These are phyloP conservation scores for Subanguina moxae DNA, from an alignment of 1,140 invertebrate genomes.

Conservation along the genomic window DNA sequence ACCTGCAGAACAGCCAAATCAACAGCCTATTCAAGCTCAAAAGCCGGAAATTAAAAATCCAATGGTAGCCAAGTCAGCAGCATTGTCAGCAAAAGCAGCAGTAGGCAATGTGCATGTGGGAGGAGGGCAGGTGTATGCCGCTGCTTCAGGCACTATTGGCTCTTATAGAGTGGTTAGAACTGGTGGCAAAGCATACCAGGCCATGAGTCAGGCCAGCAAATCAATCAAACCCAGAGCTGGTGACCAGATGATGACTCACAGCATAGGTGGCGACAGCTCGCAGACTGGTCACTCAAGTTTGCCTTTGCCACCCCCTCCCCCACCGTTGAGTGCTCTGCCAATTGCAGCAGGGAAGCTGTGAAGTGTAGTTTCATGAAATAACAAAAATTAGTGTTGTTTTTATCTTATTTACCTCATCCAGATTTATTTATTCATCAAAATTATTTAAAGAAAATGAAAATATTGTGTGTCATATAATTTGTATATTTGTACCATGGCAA, in stretches of 20 bases:
- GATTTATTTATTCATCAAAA: no score
- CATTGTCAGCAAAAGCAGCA: no score
- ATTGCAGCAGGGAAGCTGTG: no score
- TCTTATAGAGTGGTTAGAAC: no score
- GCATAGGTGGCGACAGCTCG: neutral
- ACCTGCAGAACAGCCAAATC: neutral
- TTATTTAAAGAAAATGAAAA: no score
- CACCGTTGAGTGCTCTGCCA: neutral
- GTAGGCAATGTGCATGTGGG: neutral
- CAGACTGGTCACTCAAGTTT: neutral
- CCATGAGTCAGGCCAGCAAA: neutral
- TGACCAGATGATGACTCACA: neutral
- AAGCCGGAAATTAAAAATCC: neutral
- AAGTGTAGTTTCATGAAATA: no score
- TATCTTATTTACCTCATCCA: no score
- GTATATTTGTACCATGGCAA: no score
- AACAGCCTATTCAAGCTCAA: neutral
- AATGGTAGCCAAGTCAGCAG: no score
- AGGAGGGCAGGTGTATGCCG: neutral
- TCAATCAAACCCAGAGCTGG: neutral
- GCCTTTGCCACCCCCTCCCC: conserved; percentile 1
- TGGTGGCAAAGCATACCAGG: neutral
- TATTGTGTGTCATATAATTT: no score
- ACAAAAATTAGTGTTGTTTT: no score
- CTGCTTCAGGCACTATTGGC: no score